phyloP scores from a whole-genome alignment of 2,113 vertebrate genomes.

The Cavia aperea region DNA sequence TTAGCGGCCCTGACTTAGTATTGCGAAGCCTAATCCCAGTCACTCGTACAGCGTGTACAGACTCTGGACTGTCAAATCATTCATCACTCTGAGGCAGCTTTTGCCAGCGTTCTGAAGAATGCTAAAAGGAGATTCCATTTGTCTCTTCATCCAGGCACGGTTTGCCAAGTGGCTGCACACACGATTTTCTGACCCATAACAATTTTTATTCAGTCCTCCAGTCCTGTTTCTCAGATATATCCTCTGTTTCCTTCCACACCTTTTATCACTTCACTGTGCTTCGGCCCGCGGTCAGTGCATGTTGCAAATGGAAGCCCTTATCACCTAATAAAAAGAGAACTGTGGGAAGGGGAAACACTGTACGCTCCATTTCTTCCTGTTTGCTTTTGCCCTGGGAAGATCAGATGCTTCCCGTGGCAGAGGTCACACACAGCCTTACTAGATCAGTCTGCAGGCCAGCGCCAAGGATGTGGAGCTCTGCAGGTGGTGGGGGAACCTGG shows the following conservation, averaged over 20 bases:
- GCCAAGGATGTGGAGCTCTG: background rate
- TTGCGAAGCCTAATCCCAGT: constrained; percentile 16
- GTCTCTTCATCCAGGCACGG: constrained; percentile 3
- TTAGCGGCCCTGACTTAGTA: constrained; percentile 12
- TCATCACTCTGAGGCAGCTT: background rate
- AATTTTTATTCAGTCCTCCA: background rate
- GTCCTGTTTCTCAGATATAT: background rate
- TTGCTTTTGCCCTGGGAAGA: background rate
- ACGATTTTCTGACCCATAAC: constrained; percentile 35
- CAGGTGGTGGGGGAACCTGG: background rate
- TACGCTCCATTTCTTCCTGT: background rate
- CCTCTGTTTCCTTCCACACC: background rate
- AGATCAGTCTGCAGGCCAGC: background rate
- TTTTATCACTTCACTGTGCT: background rate
- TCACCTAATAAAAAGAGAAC: constrained; percentile 16
- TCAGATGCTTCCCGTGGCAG: background rate
- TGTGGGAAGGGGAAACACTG: background rate
- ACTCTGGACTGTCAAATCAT: background rate
- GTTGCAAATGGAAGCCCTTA: background rate
- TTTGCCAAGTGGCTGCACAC: constrained; percentile 39
- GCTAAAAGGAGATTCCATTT: background rate
- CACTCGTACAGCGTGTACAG: background rate
- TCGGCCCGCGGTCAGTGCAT: background rate
- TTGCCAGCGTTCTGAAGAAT: background rate
- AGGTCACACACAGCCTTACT: background rate